Conservation (phyloP, 1,140 invertebrate genomes). For the Cotesia typhae region DNA sequence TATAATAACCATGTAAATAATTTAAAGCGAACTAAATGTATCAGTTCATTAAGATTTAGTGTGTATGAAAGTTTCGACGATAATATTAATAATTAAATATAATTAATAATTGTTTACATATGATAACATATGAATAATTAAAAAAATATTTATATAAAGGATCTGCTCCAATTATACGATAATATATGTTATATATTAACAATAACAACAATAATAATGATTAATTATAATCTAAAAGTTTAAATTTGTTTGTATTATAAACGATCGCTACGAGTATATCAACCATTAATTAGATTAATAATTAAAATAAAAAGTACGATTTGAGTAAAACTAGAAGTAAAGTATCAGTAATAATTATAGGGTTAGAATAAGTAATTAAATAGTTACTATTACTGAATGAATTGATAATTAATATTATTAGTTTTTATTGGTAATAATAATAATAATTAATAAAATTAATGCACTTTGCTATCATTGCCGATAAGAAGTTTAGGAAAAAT, state of each 20-base stretch:
- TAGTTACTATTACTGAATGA: conserved; percentile 21
- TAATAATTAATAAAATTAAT: conserved; percentile 29
- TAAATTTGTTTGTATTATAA: conserved; percentile 38
- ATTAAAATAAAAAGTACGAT: not conserved
- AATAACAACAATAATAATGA: too few relatives aligned
- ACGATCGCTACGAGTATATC: conserved; percentile 30
- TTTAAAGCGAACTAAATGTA: too few relatives aligned
- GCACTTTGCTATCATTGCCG: conserved; percentile 34
- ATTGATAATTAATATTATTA: not conserved
- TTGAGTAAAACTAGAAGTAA: conserved; percentile 1
- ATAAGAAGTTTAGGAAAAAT: conserved; percentile 21
- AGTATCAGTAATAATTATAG: conserved; percentile 26
- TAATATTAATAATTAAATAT: too few relatives aligned
- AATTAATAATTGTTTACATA: too few relatives aligned
- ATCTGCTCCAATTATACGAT: conserved; percentile 16
- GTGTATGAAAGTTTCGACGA: conserved; percentile 23
- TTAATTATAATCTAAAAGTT: conserved; percentile 8
- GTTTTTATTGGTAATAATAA: conserved; percentile 18
- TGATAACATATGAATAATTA: not conserved
- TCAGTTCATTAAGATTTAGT: not conserved
- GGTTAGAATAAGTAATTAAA: not conserved
- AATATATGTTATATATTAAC: not conserved
- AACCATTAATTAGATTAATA: conserved; percentile 28
- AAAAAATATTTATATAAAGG: conserved; percentile 18
- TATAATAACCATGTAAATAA: too few relatives aligned